phyloP scores from a whole-genome alignment of 2,797 vertebrate genomes.

The Catostomus latipinnis region DNA sequence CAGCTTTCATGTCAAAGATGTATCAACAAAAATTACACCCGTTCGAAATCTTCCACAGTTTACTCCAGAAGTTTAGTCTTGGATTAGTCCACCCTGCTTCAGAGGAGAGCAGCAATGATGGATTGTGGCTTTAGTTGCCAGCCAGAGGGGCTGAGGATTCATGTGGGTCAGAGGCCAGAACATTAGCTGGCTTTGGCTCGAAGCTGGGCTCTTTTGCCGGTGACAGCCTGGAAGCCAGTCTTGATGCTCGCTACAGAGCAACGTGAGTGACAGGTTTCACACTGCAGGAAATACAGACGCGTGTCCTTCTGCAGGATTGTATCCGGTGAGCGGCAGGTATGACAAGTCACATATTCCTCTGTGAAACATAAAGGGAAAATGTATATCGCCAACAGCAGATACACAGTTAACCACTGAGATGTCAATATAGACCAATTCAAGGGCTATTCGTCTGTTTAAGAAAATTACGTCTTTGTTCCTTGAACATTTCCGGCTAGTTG shows the following conservation, averaged over 20 bases:
- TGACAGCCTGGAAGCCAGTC: constrained; percentile 99
- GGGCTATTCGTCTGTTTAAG: too few relatives aligned
- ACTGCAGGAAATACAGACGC: constrained; percentile 97
- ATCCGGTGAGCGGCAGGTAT: constrained; percentile 97
- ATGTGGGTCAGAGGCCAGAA: not conserved
- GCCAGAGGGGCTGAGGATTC: not conserved
- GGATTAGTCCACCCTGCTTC: not conserved
- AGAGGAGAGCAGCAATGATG: constrained; percentile 3
- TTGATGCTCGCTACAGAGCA: constrained; percentile 99
- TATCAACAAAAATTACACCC: constrained; percentile 12
- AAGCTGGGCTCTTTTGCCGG: constrained; percentile 98
- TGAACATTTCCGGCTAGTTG: too few relatives aligned
- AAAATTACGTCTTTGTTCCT: too few relatives aligned
- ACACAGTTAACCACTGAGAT: too few relatives aligned
- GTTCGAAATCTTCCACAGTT: constrained; percentile 7
- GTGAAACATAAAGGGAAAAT: constrained; percentile 56
- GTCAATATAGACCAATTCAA: too few relatives aligned
- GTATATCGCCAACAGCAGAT: not conserved
- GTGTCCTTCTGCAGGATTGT: constrained; percentile 99
- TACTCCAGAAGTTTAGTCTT: not conserved
- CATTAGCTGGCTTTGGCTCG: constrained; percentile 66
- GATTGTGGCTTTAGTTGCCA: not conserved
- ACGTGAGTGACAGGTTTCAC: constrained; percentile 99
- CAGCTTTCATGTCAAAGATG: not conserved
- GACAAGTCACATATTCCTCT: constrained; percentile 99